Percentiles rank a stretch among this genome's conserved stretches.
These are phyloP conservation scores for Irena cyanogastra DNA, from an alignment of 2,113 vertebrate species.

Conservation along the genomic window DNA sequence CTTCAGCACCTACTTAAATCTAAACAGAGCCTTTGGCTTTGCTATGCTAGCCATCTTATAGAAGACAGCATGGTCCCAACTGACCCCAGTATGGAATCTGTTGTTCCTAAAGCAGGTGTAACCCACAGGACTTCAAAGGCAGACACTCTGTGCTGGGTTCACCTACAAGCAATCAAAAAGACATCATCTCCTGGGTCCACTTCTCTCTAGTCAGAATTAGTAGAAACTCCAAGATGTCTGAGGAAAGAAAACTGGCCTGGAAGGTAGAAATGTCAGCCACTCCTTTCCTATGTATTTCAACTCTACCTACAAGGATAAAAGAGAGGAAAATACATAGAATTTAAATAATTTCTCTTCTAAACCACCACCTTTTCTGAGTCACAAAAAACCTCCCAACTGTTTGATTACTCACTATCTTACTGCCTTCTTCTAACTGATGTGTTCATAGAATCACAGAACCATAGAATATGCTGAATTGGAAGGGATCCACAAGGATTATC, in stretches of 20 bases:
- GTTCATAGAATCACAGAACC: background rate
- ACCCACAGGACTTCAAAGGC: background rate
- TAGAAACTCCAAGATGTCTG: background rate
- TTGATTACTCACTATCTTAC: background rate
- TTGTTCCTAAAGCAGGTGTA: background rate
- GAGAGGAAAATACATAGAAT: background rate
- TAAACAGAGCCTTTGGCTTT: background rate
- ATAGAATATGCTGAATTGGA: background rate
- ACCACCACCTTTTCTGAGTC: background rate
- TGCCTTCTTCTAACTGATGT: background rate
- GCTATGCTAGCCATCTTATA: background rate
- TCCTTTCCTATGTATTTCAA: background rate
- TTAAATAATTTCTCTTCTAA: background rate
- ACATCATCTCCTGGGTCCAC: background rate
- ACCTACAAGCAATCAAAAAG: background rate
- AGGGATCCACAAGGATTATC: background rate
- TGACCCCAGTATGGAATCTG: background rate
- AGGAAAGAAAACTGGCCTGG: background rate
- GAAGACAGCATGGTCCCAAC: background rate
- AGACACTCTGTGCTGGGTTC: fast-evolving
- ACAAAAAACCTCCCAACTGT: background rate
- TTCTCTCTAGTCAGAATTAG: background rate
- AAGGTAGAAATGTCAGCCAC: background rate
- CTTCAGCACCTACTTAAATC: background rate
- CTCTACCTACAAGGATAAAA: background rate